Evolutionary conservation across 2,888 invertebrate genomes (phyloP).

Genomic region (Thumatha senex): DNA sequence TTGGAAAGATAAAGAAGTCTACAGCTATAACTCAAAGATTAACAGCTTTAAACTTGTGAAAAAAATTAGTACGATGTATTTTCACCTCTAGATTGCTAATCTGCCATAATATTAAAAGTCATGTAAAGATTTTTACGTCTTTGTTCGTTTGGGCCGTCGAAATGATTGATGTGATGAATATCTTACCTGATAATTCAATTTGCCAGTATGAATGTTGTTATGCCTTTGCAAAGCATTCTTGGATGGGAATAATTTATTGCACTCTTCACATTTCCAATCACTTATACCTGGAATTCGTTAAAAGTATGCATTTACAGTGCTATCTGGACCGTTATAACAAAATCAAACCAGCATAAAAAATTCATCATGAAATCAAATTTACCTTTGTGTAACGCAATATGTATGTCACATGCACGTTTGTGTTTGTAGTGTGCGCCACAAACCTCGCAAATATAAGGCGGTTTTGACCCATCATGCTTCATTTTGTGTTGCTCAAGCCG

Average conservation of each 20-base stretch:
- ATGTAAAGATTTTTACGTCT: no score
- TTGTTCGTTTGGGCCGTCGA: no score
- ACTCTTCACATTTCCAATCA: constrained; percentile 84
- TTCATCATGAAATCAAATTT: background rate
- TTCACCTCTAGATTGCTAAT: no score
- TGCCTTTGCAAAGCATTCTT: constrained; percentile 85
- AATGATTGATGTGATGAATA: background rate
- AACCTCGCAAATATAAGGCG: constrained; percentile 80
- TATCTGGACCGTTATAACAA: background rate
- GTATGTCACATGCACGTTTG: constrained; percentile 84
- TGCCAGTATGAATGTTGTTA: constrained; percentile 85
- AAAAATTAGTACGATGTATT: no score
- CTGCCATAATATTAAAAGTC: no score
- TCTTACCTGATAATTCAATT: constrained; percentile 81
- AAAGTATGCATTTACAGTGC: background rate
- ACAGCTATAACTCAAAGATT: no score
- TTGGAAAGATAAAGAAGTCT: no score
- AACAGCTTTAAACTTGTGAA: no score
- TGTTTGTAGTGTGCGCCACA: constrained; percentile 86
- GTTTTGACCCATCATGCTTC: constrained; percentile 74
- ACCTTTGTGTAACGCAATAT: constrained; percentile 84
- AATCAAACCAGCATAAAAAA: background rate
- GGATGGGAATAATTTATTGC: constrained; percentile 84
- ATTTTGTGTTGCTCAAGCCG: constrained; percentile 68
- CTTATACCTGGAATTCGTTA: constrained; percentile 70